Evolutionary conservation across 2,888 invertebrate species (phyloP).

Genomic region (Eueremaeus valkanovi): DNA sequence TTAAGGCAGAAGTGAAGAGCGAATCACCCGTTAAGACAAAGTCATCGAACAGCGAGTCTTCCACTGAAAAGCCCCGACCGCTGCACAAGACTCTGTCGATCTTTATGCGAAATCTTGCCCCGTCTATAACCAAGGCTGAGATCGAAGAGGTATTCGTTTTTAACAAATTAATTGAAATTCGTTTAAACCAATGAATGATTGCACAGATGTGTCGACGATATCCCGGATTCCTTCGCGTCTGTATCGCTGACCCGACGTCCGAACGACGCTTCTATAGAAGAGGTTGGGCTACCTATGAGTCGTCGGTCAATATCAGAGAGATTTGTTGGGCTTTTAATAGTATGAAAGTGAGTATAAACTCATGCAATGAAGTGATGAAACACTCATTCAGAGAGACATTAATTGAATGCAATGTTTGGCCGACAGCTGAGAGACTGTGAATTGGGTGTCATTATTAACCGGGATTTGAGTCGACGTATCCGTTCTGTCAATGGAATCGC

Average conservation of each 20-base stretch:
- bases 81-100: conserved; percentile 95
- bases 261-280: conserved; percentile 93
- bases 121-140: conserved; percentile 92
- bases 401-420: conserved; percentile 18
- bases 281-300: conserved; percentile 96
- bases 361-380: neutral
- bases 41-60: conserved; percentile 4
- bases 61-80: conserved; percentile 53
- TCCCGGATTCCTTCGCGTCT: conserved; percentile 89
- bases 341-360: conserved; percentile 74
- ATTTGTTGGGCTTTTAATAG: conserved; percentile 99
- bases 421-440: conserved; percentile 78
- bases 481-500: conserved; percentile 86
- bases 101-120: conserved; percentile 90
- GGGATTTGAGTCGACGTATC: conserved; percentile 89
- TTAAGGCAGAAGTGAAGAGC: neutral
- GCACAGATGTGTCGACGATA: conserved; percentile 87
- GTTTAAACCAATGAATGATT: conserved; percentile 44
- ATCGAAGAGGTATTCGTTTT: conserved; percentile 72
- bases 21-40: neutral
- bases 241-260: conserved; percentile 92
- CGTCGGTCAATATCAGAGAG: conserved; percentile 96
- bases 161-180: conserved; percentile 7
- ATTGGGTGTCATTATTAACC: conserved; percentile 90
- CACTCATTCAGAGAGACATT: no score